A percentile compares a stretch with the other conserved stretches of the same genome.
These are phyloP conservation scores for Poecile montanus DNA, from an alignment of 2,797 vertebrate genomes.

Conservation along the genomic window DNA sequence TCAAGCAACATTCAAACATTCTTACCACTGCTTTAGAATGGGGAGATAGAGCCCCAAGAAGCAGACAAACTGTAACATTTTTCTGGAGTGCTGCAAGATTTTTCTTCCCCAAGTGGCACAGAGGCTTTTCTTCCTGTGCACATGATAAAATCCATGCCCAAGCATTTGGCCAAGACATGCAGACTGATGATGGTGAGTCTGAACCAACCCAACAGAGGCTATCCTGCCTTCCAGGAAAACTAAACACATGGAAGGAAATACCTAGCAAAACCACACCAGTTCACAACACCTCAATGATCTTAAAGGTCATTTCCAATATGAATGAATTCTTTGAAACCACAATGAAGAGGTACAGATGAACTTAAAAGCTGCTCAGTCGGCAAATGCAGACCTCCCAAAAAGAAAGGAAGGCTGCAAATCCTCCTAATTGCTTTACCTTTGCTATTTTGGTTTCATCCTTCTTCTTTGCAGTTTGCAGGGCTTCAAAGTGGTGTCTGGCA, in stretches of 20 bases:
- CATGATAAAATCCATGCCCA: neutral
- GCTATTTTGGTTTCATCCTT: slow-evolving; percentile 90
- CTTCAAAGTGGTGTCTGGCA: slow-evolving; percentile 92
- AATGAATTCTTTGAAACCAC: neutral
- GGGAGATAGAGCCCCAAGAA: neutral
- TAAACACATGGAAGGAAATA: neutral
- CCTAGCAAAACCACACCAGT: neutral
- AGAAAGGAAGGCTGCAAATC: neutral
- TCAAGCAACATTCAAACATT: neutral
- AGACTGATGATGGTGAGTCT: neutral
- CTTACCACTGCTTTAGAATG: neutral
- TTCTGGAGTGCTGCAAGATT: neutral
- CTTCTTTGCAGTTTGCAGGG: slow-evolving; percentile 94
- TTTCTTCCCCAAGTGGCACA: neutral
- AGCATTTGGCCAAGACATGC: neutral
- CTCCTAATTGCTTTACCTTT: slow-evolving; percentile 78
- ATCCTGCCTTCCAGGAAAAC: neutral
- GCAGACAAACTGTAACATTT: neutral
- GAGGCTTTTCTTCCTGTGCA: neutral
- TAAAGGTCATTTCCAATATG: neutral
- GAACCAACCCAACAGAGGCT: neutral
- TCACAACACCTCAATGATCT: neutral
- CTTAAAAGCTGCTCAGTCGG: neutral
- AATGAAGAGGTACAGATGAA: neutral
- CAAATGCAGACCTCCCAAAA: neutral